A percentile compares a stretch with the other conserved stretches of the same genome.
Conservation (phyloP, 1,140 invertebrate species). For the Micrasema minimum region DNA sequence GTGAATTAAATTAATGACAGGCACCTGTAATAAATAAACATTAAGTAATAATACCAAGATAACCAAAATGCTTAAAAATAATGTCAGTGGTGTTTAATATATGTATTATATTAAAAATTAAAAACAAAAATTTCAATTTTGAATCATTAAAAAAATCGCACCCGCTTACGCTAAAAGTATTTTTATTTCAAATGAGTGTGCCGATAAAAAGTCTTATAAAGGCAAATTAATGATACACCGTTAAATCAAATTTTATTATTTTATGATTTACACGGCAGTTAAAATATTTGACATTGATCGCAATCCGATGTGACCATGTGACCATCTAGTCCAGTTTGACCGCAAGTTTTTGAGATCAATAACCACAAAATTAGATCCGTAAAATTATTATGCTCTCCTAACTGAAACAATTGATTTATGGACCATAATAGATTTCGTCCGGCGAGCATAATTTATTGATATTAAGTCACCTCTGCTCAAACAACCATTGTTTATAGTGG, state of each 20-base stretch:
- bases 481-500: constrained; percentile 1
- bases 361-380: constrained; percentile 21
- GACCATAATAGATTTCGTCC: constrained; percentile 8
- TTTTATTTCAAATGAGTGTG: too few species aligned
- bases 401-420: constrained; percentile 17
- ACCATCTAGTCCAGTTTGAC: constrained; percentile 1
- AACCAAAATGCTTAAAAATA: too few species aligned
- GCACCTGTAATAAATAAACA: too few species aligned
- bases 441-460: constrained; percentile 20
- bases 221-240: neutral
- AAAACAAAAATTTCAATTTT: too few species aligned
- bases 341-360: neutral
- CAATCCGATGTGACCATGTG: constrained; percentile 6
- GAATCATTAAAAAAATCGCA: too few species aligned
- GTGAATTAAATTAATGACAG: too few species aligned
- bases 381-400: constrained; percentile 11
- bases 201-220: too few species aligned
- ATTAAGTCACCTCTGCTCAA: constrained; percentile 17
- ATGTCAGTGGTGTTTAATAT: too few species aligned
- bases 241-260: constrained; percentile 4
- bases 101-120: too few species aligned
- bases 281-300: constrained; percentile 5
- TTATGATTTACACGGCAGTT: constrained; percentile 7
- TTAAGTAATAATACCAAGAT: too few species aligned
- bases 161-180: too few species aligned